Conservation (phyloP, 2,888 invertebrate species). For the Nowickia ferox region DNA sequence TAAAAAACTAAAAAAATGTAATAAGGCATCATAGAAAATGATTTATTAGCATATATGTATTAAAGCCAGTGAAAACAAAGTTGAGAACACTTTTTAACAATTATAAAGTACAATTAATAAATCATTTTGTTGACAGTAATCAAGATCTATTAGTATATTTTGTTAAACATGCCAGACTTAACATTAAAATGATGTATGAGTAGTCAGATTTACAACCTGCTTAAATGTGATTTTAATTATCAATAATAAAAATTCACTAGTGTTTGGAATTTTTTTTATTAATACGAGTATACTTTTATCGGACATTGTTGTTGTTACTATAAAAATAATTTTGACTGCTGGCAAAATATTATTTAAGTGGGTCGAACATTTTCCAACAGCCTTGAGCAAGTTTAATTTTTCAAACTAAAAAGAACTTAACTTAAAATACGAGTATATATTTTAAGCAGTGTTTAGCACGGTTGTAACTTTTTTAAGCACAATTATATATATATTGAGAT, state of each 20-base stretch:
- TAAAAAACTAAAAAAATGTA: not conserved
- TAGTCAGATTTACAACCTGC: conserved; percentile 14
- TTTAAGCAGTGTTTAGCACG: too few species aligned
- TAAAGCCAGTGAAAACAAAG: not conserved
- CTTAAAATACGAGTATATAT: too few species aligned
- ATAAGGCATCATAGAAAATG: conserved; percentile 33
- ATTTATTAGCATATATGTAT: conserved; percentile 32
- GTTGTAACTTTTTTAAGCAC: too few species aligned
- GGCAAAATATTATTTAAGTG: too few species aligned
- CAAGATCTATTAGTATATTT: conserved; percentile 56
- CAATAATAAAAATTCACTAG: not conserved
- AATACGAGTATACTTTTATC: not conserved
- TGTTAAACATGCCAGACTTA: conserved; percentile 27
- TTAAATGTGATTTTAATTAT: conserved; percentile 36
- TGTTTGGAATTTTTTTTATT: not conserved
- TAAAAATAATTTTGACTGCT: too few species aligned
- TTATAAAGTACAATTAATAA: conserved; percentile 46
- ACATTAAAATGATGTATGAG: conserved; percentile 42
- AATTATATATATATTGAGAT: too few species aligned
- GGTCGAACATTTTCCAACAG: too few species aligned
- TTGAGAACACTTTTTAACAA: conserved; percentile 1
- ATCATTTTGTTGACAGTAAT: conserved; percentile 62
- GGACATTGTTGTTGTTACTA: too few species aligned
- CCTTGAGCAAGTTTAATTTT: too few species aligned
- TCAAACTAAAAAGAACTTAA: too few species aligned